These are phyloP conservation scores for Sclerurus mexicanus DNA, from an alignment of 2,113 vertebrate species.

Conservation along the genomic window DNA sequence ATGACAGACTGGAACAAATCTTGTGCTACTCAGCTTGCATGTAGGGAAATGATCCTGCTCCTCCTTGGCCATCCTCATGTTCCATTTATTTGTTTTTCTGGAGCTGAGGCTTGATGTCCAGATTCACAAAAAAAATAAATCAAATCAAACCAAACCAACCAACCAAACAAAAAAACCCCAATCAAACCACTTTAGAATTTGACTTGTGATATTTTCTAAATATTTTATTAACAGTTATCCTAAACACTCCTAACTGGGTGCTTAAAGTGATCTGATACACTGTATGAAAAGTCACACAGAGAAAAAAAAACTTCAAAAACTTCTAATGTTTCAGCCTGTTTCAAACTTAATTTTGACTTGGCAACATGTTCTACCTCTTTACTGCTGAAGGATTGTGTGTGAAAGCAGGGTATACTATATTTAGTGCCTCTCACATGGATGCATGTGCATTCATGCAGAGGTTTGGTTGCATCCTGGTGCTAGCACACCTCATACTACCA, in stretches of 20 bases:
- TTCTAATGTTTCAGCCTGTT: not conserved
- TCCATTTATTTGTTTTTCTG: not conserved
- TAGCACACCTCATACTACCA: not conserved
- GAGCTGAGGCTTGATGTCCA: not conserved
- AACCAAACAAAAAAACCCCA: not conserved
- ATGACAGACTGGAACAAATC: not conserved
- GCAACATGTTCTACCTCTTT: not conserved
- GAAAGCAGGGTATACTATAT: not conserved
- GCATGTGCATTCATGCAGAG: not conserved
- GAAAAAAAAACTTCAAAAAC: not conserved
- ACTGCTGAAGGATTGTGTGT: not conserved
- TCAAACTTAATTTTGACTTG: not conserved
- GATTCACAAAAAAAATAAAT: not conserved
- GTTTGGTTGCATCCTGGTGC: not conserved
- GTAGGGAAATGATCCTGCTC: not conserved
- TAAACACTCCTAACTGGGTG: not conserved
- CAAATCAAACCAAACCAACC: not conserved
- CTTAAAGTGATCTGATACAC: not conserved
- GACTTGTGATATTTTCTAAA: not conserved
- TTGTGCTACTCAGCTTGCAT: not conserved
- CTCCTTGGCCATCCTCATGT: not conserved
- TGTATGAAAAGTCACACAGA: not conserved
- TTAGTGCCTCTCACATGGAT: not conserved
- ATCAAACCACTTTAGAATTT: not conserved
- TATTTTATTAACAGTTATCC: not conserved